Evolutionary conservation across 37 sponge, comb jelly and placozoan species (phyloP).

Genomic region (Axinella damicornis): DNA sequence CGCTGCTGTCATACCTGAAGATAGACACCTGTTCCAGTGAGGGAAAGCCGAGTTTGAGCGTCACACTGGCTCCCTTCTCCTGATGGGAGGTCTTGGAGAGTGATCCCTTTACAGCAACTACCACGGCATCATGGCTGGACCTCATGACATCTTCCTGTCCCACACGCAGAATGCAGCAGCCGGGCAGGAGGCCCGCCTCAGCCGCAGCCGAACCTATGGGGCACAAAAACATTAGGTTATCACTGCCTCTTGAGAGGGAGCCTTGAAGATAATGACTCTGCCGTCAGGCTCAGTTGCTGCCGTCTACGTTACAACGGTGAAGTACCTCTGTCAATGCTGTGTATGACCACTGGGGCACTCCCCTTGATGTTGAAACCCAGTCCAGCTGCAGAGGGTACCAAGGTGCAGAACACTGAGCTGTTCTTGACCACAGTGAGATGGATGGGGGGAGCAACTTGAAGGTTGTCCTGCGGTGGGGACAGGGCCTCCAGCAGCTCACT

Average conservation of each 20-base stretch:
- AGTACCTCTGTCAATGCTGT: constrained; percentile 66
- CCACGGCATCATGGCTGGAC: constrained; percentile 59
- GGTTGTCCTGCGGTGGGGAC: not conserved
- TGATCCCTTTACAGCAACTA: constrained; percentile 29
- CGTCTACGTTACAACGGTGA: too few species aligned
- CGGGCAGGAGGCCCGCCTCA: constrained; percentile 55
- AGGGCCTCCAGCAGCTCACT: not conserved
- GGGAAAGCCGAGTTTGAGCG: constrained; percentile 52
- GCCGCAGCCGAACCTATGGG: constrained; percentile 57
- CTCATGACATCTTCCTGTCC: constrained; percentile 49
- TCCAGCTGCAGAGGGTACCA: constrained; percentile 14
- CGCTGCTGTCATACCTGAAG: constrained; percentile 55
- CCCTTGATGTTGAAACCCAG: constrained; percentile 80
- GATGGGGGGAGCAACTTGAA: not conserved
- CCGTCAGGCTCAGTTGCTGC: too few species aligned
- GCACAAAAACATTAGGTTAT: not conserved
- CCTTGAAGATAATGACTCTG: too few species aligned
- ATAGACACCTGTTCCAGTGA: constrained; percentile 33
- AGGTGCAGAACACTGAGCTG: constrained; percentile 1
- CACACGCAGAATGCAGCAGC: constrained; percentile 66
- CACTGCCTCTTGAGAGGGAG: too few species aligned
- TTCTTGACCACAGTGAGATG: constrained; percentile 23
- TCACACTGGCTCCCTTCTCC: constrained; percentile 2
- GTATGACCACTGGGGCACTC: constrained; percentile 58
- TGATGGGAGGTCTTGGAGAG: not conserved